Base-by-base conservation (phyloP, 2,797 vertebrate genomes). In the Darevskia mixta region DNA sequence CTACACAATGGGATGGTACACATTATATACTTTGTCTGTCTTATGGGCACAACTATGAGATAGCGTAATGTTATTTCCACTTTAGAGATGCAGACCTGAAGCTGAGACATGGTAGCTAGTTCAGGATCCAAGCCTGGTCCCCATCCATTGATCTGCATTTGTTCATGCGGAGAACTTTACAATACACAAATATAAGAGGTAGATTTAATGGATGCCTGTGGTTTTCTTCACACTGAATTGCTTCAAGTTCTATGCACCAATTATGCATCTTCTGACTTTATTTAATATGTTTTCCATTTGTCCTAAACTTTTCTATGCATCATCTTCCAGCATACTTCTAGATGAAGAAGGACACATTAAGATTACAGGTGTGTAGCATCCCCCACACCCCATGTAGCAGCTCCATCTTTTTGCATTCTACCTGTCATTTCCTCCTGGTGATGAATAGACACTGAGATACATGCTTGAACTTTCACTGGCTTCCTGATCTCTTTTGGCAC, bases 271-370 rank as follows among this genome's bases (percentile, higher is more conserved):
- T 90, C 84, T 84, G 17, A 43, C 86, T 17, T 1, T 83, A 0
- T 67, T 93, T 90, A 69, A 67, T 61, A 5, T 4, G 23, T 1
- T 81, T 27, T 61, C 0, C 58, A 43, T 7, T n/a, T 84, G 23
- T 10, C 45, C 93, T 82, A 93, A 87, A 18, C 64, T 2, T 79
- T 0, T 82, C 29, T 55, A 5, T 85, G 87, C 85, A 13, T 71
- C 83, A 17, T 75, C 79, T 94, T 86, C 20, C 94, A 99, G 98
- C 93, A 99, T 99, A 96, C 98, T 99, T 91, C 97, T 99, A 91
- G 98, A 99, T 91, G 98, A 99, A 96, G 98, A 99, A 73, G 99
- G 99, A 1, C 98, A 99, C 91, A 98, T 99, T 90, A 99, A 99
- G 93, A 98, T 99, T 94, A 99, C 99, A 93, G 99, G 99, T 99